Evolutionary conservation across 2,113 vertebrate genomes (phyloP).

Genomic region (Cyprinus carpio): DNA sequence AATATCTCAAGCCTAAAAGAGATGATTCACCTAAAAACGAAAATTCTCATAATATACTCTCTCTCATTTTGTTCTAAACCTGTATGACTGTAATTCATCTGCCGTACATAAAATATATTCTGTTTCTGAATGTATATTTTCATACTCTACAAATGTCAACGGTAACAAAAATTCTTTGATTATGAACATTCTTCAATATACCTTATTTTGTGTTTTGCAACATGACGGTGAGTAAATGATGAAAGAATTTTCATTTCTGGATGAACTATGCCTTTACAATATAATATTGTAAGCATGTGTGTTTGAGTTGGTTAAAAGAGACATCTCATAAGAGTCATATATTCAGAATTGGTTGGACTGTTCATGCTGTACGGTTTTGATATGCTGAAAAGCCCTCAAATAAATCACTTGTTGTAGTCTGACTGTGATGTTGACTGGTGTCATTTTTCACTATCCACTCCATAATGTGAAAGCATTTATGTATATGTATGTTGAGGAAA

Average conservation of each 20-base stretch:
- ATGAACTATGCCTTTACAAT: background rate
- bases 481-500: slow-evolving; percentile 29
- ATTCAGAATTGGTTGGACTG: background rate
- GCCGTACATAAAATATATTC: background rate
- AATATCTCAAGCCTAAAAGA: background rate
- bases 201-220: background rate
- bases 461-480: slow-evolving; percentile 13
- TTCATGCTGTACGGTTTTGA: background rate
- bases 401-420: background rate
- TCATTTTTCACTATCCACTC: slow-evolving; percentile 35
- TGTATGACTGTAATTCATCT: background rate
- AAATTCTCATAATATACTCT: background rate
- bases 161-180: too few relatives aligned
- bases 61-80: background rate
- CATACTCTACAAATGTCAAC: background rate
- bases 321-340: background rate
- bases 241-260: background rate
- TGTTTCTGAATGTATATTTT: background rate
- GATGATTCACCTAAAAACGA: background rate
- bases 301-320: background rate
- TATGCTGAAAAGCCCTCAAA: background rate
- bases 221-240: background rate
- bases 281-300: background rate
- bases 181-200: too few relatives aligned
- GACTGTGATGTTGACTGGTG: background rate